Conservation (phyloP, 2,888 invertebrate genomes). For the Euclidia mi region DNA sequence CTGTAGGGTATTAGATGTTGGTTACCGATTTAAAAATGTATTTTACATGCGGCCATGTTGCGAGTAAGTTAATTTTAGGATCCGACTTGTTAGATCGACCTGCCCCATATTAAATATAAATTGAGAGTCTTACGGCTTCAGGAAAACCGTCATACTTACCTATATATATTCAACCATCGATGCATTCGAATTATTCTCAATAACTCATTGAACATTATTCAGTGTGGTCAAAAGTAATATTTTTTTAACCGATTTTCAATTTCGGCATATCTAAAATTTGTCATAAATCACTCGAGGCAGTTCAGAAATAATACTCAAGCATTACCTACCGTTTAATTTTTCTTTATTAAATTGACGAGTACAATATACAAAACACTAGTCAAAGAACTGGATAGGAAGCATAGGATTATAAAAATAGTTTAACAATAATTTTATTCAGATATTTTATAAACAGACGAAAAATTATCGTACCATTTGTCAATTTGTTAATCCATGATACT, state of each 20-base stretch:
- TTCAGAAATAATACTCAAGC: conserved; percentile 26
- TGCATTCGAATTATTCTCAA: conserved; percentile 26
- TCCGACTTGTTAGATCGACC: conserved; percentile 19
- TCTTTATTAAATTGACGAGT: conserved; percentile 10
- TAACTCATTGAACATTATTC: conserved; percentile 22
- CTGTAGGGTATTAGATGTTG: conserved; percentile 56
- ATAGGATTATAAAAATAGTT: conserved; percentile 30
- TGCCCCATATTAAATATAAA: conserved; percentile 29
- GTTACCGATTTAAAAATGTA: conserved; percentile 57
- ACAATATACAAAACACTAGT: conserved; percentile 38
- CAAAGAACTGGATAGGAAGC: conserved; percentile 27
- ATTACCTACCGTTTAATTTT: not conserved
- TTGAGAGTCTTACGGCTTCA: conserved; percentile 1
- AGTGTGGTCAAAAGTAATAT: conserved; percentile 36
- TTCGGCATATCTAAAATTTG: conserved; percentile 18
- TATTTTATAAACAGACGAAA: conserved; percentile 3
- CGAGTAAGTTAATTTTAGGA: conserved; percentile 24
- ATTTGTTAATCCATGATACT: not conserved
- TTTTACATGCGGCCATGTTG: conserved; percentile 42
- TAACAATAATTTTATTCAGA: conserved; percentile 25
- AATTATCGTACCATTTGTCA: conserved; percentile 12
- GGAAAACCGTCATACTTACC: conserved; percentile 8
- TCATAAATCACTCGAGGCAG: conserved; percentile 7
- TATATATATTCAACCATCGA: conserved; percentile 2
- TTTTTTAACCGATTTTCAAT: conserved; percentile 31